phyloP scores from a whole-genome alignment of 2,888 invertebrate species.

The Diarsia brunnea region DNA sequence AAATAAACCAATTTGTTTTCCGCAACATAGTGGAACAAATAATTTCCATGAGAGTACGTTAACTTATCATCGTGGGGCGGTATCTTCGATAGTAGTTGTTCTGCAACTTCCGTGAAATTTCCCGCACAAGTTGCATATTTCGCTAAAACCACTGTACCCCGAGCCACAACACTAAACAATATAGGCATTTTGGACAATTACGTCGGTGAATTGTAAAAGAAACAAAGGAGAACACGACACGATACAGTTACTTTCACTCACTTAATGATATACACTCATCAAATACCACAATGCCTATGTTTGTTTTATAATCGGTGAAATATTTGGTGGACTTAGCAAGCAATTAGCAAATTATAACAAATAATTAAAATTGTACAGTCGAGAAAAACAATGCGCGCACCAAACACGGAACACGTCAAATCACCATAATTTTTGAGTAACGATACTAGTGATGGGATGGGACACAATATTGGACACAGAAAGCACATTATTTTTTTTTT shows the following conservation, averaged over 20 bases:
- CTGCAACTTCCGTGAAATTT: constrained; percentile 98
- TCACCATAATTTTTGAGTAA: background rate
- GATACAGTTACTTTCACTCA: constrained; percentile 42
- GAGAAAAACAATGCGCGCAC: constrained; percentile 57
- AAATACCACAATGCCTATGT: constrained; percentile 15
- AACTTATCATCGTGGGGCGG: constrained; percentile 97
- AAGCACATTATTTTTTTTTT: background rate
- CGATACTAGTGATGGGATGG: background rate
- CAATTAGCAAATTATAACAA: constrained; percentile 14
- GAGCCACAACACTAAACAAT: constrained; percentile 96
- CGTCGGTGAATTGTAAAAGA: constrained; percentile 44
- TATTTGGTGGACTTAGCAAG: constrained; percentile 14
- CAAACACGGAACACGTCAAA: constrained; percentile 61
- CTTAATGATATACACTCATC: constrained; percentile 24
- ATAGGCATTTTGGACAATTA: constrained; percentile 94
- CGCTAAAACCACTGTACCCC: constrained; percentile 96
- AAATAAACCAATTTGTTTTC: constrained; percentile 97
- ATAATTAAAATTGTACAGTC: constrained; percentile 24
- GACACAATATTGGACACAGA: background rate
- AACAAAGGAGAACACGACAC: constrained; percentile 61
- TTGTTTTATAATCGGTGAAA: constrained; percentile 2
- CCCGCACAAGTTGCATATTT: constrained; percentile 98
- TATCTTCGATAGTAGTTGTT: constrained; percentile 97
- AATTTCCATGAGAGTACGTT: constrained; percentile 98
- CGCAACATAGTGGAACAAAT: constrained; percentile 97